Evolutionary conservation across 2,797 vertebrate genomes (phyloP), one percentile per base, ranked within the genome.

Genomic region (Onychomys leucogaster): DNA sequence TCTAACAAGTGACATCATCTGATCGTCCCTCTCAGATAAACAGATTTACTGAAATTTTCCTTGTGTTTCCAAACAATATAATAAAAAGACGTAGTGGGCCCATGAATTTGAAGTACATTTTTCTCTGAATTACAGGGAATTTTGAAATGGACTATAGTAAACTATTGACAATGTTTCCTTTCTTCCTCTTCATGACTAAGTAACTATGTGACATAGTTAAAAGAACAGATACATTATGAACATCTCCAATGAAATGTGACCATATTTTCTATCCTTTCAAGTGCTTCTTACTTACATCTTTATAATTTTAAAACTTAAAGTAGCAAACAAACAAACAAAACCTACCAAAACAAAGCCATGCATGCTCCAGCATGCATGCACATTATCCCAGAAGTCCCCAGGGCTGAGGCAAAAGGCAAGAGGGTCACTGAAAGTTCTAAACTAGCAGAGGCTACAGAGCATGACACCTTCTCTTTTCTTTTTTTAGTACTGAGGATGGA

Each of bases 1-100:
- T 92, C 65, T 82, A 91, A 63, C 49, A 23, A 92, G 49, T 17
- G 14, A 75, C 46, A 84, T 88, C 46, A 86, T 59, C 59, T 80
- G 46, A 81, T 49, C 55, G 34, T 61, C 25, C 69, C 37, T 61
- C 63, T 83, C 23, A 76, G 43, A 93, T 21, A 84, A 91, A 82
- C 3, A 41, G 10, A 71, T 86, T 86, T 65, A 91, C 17, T 81
- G 65, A 96, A 23, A 7, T 71, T 69, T 93, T 88, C 34, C 32
- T 94, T 43, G 43, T 49, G 75, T 71, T 65, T 96, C 76, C 94
- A 94, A 96, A 95, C 37, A 91, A 93, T 90, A 83, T 65, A 61
- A 80, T 84, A 77, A 85, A 77, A 85, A 92, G 34, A 84, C 10
- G 11, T 67, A 97, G 92, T 55, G 52, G 61, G 69, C 46, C 77